These are phyloP conservation scores for Hipparchia semele DNA, from an alignment of 2,888 invertebrate genomes.

Conservation along the genomic window DNA sequence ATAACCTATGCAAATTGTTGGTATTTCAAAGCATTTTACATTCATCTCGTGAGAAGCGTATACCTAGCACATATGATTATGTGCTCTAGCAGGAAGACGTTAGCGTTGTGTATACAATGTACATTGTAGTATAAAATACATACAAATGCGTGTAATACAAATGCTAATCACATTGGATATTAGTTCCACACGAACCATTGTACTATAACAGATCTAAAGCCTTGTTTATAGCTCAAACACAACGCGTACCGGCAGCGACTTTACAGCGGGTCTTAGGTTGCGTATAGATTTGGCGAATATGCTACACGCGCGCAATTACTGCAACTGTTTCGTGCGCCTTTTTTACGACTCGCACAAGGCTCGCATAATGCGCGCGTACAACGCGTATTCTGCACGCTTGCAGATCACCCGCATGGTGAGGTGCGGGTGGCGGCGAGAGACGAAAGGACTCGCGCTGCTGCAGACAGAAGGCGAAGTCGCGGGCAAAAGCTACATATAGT, in stretches of 20 bases:
- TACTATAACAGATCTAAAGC: background rate
- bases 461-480: too few species aligned
- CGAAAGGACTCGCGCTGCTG: too few species aligned
- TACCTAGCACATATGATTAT: background rate
- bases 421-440: too few species aligned
- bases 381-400: too few species aligned
- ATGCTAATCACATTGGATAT: conserved; percentile 29
- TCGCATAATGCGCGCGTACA: too few species aligned
- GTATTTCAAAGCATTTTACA: background rate
- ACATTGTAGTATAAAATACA: background rate
- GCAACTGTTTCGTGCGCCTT: too few species aligned
- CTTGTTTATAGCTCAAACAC: background rate
- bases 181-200: conserved; percentile 24
- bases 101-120: background rate
- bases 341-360: too few species aligned
- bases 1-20: background rate
- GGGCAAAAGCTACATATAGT: too few species aligned
- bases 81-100: background rate
- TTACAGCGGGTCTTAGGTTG: background rate
- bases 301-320: too few species aligned
- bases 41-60: background rate
- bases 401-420: too few species aligned
- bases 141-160: conserved; percentile 16
- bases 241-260: background rate
- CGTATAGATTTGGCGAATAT: too few species aligned